Evolutionary conservation across 2,888 invertebrate species (phyloP).

Genomic region (Agrochola macilenta): DNA sequence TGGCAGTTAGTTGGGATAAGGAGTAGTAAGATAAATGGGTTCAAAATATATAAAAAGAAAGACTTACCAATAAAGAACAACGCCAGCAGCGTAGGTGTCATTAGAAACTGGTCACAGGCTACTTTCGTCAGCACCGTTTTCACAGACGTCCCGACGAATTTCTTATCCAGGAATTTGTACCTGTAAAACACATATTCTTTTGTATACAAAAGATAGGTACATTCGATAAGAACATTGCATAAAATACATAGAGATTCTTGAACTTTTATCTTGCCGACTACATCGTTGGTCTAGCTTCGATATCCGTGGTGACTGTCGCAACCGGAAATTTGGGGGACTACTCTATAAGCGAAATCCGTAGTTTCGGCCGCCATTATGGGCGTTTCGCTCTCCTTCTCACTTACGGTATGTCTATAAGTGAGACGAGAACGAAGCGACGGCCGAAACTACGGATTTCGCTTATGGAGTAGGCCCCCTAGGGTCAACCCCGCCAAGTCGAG

Average conservation of each 20-base stretch:
- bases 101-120: slow-evolving; percentile 93
- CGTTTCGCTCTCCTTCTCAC: no score
- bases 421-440: no score
- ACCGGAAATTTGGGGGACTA: neutral
- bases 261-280: neutral
- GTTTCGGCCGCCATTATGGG: no score
- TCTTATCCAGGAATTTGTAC: slow-evolving; percentile 95
- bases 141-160: slow-evolving; percentile 92
- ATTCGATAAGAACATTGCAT: neutral
- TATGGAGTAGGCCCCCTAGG: no score
- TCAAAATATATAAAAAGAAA: neutral
- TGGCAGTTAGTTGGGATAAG: neutral
- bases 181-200: slow-evolving; percentile 82
- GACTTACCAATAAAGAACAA: slow-evolving; percentile 93
- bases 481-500: no score
- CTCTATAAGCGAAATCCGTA: no score
- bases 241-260: neutral
- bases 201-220: neutral
- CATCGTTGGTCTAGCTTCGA: neutral
- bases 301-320: neutral
- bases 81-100: slow-evolving; percentile 93
- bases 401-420: no score
- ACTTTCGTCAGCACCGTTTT: slow-evolving; percentile 93
- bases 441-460: no score
- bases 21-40: neutral